Percentiles rank a stretch among this genome's conserved stretches.
Evolutionary conservation across 2,797 vertebrate species (phyloP).

Genomic region (Molossus molossus): DNA sequence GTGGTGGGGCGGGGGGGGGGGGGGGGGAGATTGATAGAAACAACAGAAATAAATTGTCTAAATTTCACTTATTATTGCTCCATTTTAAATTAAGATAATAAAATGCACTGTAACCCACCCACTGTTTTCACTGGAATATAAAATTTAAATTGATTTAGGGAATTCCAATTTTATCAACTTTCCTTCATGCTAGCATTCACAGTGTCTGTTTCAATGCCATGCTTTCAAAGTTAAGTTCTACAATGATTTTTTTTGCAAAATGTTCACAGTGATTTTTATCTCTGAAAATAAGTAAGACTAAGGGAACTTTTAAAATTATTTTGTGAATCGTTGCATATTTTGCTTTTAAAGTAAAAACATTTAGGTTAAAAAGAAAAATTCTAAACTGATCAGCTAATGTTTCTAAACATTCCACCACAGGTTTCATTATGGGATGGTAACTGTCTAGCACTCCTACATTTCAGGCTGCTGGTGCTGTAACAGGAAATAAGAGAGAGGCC

Average conservation of each 20-base stretch:
- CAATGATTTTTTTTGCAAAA: slow-evolving; percentile 62
- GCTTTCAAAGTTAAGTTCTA: slow-evolving; percentile 34
- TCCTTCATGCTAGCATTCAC: background rate
- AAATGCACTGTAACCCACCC: slow-evolving; percentile 61
- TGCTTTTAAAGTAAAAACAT: slow-evolving; percentile 63
- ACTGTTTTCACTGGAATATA: slow-evolving; percentile 43
- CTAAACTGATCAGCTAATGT: slow-evolving; percentile 71
- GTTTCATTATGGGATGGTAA: slow-evolving; percentile 86
- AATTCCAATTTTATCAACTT: slow-evolving; percentile 62
- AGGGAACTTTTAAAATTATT: background rate
- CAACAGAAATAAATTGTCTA: slow-evolving; percentile 63
- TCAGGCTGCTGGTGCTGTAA: slow-evolving; percentile 82
- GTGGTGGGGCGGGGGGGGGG: no score
- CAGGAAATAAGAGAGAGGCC: slow-evolving; percentile 86
- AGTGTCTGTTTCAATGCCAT: background rate
- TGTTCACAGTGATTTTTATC: background rate
- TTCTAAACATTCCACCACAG: slow-evolving; percentile 78
- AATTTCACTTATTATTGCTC: slow-evolving; percentile 52
- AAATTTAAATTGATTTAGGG: slow-evolving; percentile 41
- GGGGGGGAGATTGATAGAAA: slow-evolving; percentile 59
- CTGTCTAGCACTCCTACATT: slow-evolving; percentile 83
- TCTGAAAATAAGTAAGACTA: background rate
- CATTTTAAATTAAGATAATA: slow-evolving; percentile 61
- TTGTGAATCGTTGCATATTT: slow-evolving; percentile 28
- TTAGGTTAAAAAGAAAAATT: slow-evolving; percentile 63